These are phyloP conservation scores for Zaprionus ornatus DNA, from an alignment of 1,140 invertebrate species.

Conservation along the genomic window DNA sequence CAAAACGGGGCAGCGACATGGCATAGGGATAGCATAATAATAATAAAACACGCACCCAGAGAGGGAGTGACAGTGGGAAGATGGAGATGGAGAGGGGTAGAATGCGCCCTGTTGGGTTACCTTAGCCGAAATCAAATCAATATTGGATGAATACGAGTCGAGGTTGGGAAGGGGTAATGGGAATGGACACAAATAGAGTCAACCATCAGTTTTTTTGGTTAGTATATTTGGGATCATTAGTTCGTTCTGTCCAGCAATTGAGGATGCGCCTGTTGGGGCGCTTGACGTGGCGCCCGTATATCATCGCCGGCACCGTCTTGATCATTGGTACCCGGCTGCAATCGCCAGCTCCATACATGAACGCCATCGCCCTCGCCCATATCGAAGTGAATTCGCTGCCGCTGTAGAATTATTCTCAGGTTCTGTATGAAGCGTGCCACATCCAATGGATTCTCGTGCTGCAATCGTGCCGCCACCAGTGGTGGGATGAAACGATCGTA, in stretches of 20 bases:
- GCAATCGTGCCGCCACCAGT: slow-evolving; percentile 18
- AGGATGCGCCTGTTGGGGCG: neutral
- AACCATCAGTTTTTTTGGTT: neutral
- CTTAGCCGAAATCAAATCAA: neutral
- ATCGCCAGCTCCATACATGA: slow-evolving; percentile 46
- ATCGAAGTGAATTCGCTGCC: slow-evolving; percentile 39
- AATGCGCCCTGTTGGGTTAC: neutral
- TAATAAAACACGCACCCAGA: slow-evolving; percentile 32
- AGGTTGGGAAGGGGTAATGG: no score
- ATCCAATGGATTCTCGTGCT: slow-evolving; percentile 24
- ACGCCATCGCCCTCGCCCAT: slow-evolving; percentile 53
- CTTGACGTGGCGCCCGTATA: neutral
- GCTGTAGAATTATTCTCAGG: slow-evolving; percentile 39
- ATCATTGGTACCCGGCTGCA: slow-evolving; percentile 7
- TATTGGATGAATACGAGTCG: neutral
- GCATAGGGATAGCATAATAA: slow-evolving; percentile 5
- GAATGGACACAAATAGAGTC: neutral
- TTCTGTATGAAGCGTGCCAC: slow-evolving; percentile 40
- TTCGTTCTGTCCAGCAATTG: neutral
- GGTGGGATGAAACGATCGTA: slow-evolving; percentile 21
- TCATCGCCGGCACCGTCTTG: slow-evolving; percentile 50
- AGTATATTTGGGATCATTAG: neutral
- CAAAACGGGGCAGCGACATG: slow-evolving; percentile 3
- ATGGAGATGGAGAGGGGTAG: neutral
- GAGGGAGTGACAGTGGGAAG: no score